Evolutionary conservation across 2,888 invertebrate genomes (phyloP), one percentile per base, ranked within the genome.

Genomic region (Spisula solida): DNA sequence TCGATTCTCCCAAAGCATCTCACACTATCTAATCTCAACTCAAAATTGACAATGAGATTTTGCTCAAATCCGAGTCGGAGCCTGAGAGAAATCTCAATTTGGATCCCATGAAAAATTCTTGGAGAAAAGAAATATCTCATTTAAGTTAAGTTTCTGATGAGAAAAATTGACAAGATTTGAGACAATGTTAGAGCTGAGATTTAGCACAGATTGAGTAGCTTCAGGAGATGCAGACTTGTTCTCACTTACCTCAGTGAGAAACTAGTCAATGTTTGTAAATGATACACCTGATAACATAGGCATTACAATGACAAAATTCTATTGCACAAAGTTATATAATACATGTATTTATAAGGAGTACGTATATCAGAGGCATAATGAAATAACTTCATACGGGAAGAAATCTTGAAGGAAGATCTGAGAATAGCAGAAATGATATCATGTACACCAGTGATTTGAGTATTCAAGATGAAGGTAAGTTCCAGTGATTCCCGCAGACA

Each of bases 321-420:
- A 75, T 75, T 75, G 75, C 75, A 75, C 75, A 34, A 25, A 75
- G 34, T 66, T 66, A 66, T 25, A 66, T 66, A 66, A 66, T 66
- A 66, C 60, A 66, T 66, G 60, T 66, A 66, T 66, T 66, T n/a
- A 66, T 25, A 66, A 25, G 25, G 60, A 66, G 60, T 66, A 25
- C 20, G n/a, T 20, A 6, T 60, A 60, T 60, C 60, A 18, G 20
- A 66, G 60, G 20, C 25, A 66, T 10, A 66, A 66, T 66, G 60
- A 66, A 66, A 25, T 25, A n/a, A 66, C n/a, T 66, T 56, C 20
- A 56, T 6, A 56, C n/a, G 56, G 5, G 12, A 60, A 66, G 60
- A 10, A 25, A 25, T 66, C 25, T 66, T 25, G 60, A 66, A 10
- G 25, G 14, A 66, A 66, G 60, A 66, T 41, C n/a, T 25, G 60